Base-by-base conservation (phyloP, 37 sponge, comb jelly and placozoan genomes). In the Oopsacas minuta region DNA sequence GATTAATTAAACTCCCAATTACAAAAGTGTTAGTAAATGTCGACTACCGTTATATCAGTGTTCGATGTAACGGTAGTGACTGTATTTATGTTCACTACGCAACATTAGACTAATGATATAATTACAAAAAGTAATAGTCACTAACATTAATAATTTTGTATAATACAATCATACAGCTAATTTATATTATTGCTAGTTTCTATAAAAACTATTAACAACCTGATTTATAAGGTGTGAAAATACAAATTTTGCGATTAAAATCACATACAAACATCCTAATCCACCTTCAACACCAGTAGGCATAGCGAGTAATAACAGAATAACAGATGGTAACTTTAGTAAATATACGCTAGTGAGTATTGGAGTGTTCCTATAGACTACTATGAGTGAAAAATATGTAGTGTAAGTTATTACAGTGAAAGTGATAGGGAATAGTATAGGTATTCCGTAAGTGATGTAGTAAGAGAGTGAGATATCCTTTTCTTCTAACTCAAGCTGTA, bases 221-320 rank as follows among this genome's bases (percentile, higher is more conserved):
- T n/a, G n/a, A n/a, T n/a, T n/a, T n/a, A n/a, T n/a, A n/a, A n/a
- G n/a, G n/a, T n/a, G n/a, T n/a, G n/a, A n/a, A n/a, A n/a, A n/a
- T 42, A 42, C 15, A 42, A 61, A 5, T n/a, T 61, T 61, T 3
- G 30, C 75, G 30, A 12, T 34, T 10, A 61, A n/a, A 61, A 61
- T 12, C 22, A 61, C 75, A 61, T 61, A 61, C 7, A 61, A 25
- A 61, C 17, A 3, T n/a, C 75, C 75, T 12, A 61, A 25, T n/a
- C 75, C 75, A 32, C 75, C 75, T n/a, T 61, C 17, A 10, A 61
- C 75, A 61, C 75, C 75, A 61, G 75, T 61, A 7, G 75, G 75
- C 1, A 61, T 7, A 25, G 28, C 75, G 20, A 61, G 28, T 7
- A n/a, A 7, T n/a, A 3, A 5, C 7, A n/a, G 7, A 20, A 61